Conservation (phyloP, 2,888 invertebrate genomes). For the Proisotoma minuta region DNA sequence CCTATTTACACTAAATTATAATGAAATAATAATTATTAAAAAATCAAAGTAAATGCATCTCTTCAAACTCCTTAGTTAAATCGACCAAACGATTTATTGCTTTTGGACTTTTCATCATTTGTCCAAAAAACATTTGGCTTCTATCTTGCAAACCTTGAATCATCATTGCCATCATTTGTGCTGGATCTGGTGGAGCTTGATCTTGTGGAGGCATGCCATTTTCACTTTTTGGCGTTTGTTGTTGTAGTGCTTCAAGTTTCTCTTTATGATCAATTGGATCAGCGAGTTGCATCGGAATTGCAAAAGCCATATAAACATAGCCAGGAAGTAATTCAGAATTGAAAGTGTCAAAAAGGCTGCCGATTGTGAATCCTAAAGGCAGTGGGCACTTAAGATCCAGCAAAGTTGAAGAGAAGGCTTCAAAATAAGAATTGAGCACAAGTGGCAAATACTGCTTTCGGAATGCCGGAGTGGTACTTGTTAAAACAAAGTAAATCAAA, state of each 20-base stretch:
- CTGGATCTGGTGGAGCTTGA: neutral
- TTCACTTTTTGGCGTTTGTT: neutral
- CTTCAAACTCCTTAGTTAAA: conserved; percentile 22
- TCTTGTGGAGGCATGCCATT: conserved; percentile 1
- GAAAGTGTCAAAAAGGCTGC: conserved; percentile 29
- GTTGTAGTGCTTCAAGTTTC: neutral
- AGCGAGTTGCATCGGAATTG: conserved; percentile 40
- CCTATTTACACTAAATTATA: neutral
- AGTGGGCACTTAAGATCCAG: conserved; percentile 17
- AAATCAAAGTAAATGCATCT: conserved; percentile 18
- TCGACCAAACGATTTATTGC: conserved; percentile 24
- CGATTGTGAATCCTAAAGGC: conserved; percentile 32
- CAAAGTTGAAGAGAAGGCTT: conserved; percentile 26
- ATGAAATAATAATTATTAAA: neutral
- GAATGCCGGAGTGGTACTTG: conserved; percentile 37
- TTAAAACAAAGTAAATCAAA: conserved; percentile 36
- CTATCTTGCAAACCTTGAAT: neutral
- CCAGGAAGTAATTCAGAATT: conserved; percentile 17
- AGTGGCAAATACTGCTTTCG: conserved; percentile 27
- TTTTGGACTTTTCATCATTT: conserved; percentile 18
- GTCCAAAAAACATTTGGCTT: neutral
- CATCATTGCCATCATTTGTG: conserved; percentile 1
- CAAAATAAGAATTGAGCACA: conserved; percentile 30
- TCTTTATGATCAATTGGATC: conserved; percentile 14
- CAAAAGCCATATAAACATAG: conserved; percentile 36